A percentile compares a stretch with the other conserved stretches of the same genome.
phyloP scores from a whole-genome alignment of 2,797 vertebrate genomes.

The Chloroceryle amazona region DNA sequence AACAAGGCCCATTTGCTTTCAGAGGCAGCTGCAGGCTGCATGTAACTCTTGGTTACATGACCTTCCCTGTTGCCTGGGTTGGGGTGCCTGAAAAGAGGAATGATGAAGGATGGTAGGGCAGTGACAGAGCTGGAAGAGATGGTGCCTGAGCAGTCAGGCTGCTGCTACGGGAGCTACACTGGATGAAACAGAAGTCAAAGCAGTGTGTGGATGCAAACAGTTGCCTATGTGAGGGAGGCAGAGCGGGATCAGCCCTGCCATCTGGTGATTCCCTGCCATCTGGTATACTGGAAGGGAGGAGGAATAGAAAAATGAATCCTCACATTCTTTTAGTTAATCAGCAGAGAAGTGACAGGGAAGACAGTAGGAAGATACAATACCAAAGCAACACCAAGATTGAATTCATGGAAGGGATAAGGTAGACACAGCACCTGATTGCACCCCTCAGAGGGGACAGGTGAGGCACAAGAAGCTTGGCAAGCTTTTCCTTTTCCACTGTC shows the following conservation, averaged over 20 bases:
- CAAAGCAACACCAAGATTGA: background rate
- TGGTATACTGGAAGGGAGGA: background rate
- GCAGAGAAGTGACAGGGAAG: slow-evolving; percentile 5
- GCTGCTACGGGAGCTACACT: background rate
- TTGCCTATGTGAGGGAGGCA: background rate
- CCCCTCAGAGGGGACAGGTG: background rate
- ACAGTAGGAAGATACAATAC: background rate
- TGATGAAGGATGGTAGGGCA: background rate
- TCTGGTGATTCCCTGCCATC: background rate
- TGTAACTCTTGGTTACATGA: background rate
- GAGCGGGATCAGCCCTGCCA: background rate
- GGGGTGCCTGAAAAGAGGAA: background rate
- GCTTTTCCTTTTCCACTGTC: background rate
- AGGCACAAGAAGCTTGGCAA: background rate
- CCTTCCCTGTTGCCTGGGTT: background rate
- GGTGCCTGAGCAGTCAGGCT: background rate
- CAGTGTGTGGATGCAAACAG: background rate
- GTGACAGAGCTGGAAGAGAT: background rate
- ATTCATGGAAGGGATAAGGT: background rate
- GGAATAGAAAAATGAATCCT: background rate
- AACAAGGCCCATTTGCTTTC: background rate
- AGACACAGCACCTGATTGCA: background rate
- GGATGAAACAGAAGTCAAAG: background rate
- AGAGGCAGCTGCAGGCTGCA: background rate
- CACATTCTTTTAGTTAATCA: background rate